Conservation (phyloP, 2,888 invertebrate genomes). For the Andrena marginata region DNA sequence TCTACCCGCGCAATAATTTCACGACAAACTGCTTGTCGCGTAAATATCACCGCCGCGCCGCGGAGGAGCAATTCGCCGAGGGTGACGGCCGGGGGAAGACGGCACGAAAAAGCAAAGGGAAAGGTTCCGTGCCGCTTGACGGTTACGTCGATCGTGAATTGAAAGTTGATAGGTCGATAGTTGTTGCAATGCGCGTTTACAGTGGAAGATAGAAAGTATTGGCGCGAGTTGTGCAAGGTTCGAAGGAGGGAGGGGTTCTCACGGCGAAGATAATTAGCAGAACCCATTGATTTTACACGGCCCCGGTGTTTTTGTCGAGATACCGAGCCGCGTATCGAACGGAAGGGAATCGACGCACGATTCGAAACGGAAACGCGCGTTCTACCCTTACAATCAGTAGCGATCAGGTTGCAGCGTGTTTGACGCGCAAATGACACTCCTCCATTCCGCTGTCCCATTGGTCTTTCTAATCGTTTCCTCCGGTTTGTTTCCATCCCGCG, state of each 20-base stretch:
- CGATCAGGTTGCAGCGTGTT: slow-evolving; percentile 47
- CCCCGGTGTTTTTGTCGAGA: slow-evolving; percentile 46
- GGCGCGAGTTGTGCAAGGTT: slow-evolving; percentile 7
- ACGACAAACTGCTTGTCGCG: slow-evolving; percentile 76
- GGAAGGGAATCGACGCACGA: slow-evolving; percentile 57
- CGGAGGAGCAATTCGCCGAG: slow-evolving; percentile 3
- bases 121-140: slow-evolving; percentile 9
- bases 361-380: slow-evolving; percentile 66
- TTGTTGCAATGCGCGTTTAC: not conserved
- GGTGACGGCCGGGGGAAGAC: not conserved
- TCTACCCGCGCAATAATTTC: slow-evolving; percentile 76
- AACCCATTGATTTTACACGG: slow-evolving; percentile 58
- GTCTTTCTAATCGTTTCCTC: slow-evolving; percentile 35
- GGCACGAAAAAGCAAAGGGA: not conserved
- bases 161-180: slow-evolving; percentile 27
- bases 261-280: slow-evolving; percentile 56
- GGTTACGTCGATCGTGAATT: slow-evolving; percentile 11
- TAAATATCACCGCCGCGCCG: slow-evolving; percentile 64
- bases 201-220: slow-evolving; percentile 12
- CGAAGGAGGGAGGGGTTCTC: slow-evolving; percentile 39
- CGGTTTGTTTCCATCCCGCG: slow-evolving; percentile 31
- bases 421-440: slow-evolving; percentile 61
- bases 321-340: slow-evolving; percentile 14
- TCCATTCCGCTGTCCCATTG: slow-evolving; percentile 18
- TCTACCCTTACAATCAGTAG: slow-evolving; percentile 41